Evolutionary conservation across 2,113 vertebrate species (phyloP).

Genomic region (Butastur rufipennis): DNA sequence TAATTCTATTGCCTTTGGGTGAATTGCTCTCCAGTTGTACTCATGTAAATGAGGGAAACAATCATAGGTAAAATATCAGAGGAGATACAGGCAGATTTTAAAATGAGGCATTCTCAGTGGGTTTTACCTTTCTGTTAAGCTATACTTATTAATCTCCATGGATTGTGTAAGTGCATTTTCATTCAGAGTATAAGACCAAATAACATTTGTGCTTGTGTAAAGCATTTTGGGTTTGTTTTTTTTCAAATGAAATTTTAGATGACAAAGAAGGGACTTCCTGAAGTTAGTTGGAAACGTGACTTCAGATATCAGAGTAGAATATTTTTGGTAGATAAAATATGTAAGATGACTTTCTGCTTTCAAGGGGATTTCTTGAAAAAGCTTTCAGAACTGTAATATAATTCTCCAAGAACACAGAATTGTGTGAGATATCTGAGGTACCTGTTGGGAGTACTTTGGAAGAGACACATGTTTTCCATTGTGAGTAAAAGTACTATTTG

Average conservation of each 20-base stretch:
- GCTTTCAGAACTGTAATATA: conserved; percentile 33
- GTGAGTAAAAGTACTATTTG: conserved; percentile 22
- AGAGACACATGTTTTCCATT: conserved; percentile 43
- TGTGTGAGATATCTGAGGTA: conserved; percentile 19
- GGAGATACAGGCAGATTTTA: conserved; percentile 10
- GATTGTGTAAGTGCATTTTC: conserved; percentile 4
- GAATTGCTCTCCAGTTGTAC: not conserved
- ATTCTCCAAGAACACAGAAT: conserved; percentile 42
- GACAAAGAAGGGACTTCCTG: conserved; percentile 26
- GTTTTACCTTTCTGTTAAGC: conserved; percentile 43
- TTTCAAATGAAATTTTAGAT: conserved; percentile 41
- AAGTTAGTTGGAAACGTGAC: conserved; percentile 27
- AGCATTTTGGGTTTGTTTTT: not conserved
- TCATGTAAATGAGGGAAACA: conserved; percentile 10
- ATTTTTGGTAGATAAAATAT: conserved; percentile 15
- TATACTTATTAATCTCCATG: conserved; percentile 38
- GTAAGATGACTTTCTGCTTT: conserved; percentile 18
- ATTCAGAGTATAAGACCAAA: conserved; percentile 25
- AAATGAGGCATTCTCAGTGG: not conserved
- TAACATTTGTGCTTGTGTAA: conserved; percentile 34
- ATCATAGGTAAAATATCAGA: conserved; percentile 14
- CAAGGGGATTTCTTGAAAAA: conserved; percentile 30
- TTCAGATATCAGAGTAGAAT: conserved; percentile 35
- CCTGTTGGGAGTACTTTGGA: conserved; percentile 55
- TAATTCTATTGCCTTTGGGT: not conserved